phyloP scores from a whole-genome alignment of 2,113 vertebrate genomes.

The Chlorodrepanis virens region DNA sequence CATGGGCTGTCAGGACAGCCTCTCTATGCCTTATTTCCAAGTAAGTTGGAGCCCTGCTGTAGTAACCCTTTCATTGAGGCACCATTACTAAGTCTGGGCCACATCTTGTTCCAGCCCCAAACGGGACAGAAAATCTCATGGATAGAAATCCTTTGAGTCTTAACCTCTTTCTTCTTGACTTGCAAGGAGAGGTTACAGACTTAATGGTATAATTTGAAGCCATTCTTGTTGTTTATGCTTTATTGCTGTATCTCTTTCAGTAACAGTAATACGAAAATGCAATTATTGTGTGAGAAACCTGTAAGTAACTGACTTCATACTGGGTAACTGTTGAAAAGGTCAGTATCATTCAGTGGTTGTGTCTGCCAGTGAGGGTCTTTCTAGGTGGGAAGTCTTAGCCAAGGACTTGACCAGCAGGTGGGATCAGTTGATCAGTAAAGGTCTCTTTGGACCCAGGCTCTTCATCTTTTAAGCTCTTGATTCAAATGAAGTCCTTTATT shows the following conservation, averaged over 20 bases:
- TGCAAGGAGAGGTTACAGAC: background rate
- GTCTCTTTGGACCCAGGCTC: background rate
- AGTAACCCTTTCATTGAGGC: background rate
- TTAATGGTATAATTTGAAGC: background rate
- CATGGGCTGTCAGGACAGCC: rapidly evolving
- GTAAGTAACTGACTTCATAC: background rate
- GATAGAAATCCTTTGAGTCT: background rate
- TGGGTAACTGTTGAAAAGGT: background rate
- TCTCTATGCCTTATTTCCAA: rapidly evolving
- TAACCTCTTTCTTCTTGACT: background rate
- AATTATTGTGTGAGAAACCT: background rate
- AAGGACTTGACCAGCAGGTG: background rate
- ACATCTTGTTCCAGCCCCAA: background rate
- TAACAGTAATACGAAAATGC: background rate
- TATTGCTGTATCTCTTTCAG: background rate
- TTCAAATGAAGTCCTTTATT: background rate
- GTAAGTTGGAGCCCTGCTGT: background rate
- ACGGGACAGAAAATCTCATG: background rate
- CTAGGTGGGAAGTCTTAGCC: background rate
- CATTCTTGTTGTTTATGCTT: background rate
- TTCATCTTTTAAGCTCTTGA: background rate
- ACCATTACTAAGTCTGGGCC: rapidly evolving
- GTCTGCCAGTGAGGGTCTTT: background rate
- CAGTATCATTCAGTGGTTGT: rapidly evolving
- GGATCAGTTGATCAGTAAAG: background rate